Evolutionary conservation across 2,888 invertebrate species (phyloP), one percentile per base, ranked within the genome.

Genomic region (Melinaea menophilus): DNA sequence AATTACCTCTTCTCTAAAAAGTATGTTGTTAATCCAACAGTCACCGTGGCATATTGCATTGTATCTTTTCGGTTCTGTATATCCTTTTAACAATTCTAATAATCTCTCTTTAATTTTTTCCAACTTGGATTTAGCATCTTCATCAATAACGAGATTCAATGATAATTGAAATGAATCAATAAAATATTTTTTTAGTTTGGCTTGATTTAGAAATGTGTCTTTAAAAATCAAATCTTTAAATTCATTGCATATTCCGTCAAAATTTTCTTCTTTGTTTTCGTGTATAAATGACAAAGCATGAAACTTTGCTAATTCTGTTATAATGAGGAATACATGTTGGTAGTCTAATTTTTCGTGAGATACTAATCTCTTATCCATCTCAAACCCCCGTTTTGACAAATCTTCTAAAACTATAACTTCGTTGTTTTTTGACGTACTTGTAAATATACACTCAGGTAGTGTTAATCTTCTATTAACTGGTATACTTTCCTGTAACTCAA

Each of bases 31-130:
- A 4, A 85, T 77, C 88, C 89, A 89, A 66, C 81, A 86, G 68
- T 90, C 89, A 33, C 89, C 88, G 59, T 90, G 90, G 67, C 88
- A 88, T 41, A 90, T 72, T 12, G 87, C 88, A 66, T 79, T 87
- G 35, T 71, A 75, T 13, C 77, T 76, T 41, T 72, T 73, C 11
- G 86, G 79, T 62, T 73, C 72, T 0, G 77, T 75, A 63, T 80
- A 89, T 31, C 66, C 68, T 74, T 79, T 81, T 61, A 89, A 72
- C 47, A 85, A 63, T 0, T 83, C 71, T 59, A 88, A 72, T 34
- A 90, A 69, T 55, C 78, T 80, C 1, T 72, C 64, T 67, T 77
- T 72, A 31, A 84, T 69, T 56, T 68, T 67, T 35, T 76, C 72
- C 34, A 89, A 71, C 69, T 81, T 81, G 4, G 71, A 77, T 62